Base-by-base conservation (phyloP, 2,113 vertebrate genomes). In the Mobula hypostoma region DNA sequence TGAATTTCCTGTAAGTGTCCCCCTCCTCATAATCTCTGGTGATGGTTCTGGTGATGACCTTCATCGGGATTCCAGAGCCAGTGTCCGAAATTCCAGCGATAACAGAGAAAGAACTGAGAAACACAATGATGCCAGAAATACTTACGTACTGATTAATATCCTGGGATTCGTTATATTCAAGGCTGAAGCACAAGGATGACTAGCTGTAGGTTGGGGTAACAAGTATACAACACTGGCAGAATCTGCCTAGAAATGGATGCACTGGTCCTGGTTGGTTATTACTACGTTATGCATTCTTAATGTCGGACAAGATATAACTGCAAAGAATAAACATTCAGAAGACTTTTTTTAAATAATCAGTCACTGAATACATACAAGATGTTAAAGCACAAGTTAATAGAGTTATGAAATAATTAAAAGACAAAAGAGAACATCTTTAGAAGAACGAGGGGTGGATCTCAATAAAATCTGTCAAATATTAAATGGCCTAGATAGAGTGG, bases 11-110 rank as follows among this genome's bases (percentile, higher is more conserved):
- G 70, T 93, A 32, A 63, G 15, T 19, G 15, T 48, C 56, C 70
- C 91, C 56, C 40, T 74, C 36, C 27, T 56, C 70, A 32, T 93
- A 56, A 92, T 72, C 90, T 66, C 90, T 29, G 61, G 32, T 70
- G 72, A 93, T 93, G 68, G 70, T 15, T 74, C 91, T 15, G 36
- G 68, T 93, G 91, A 93, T 68, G 56, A 93, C 32, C 91, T 74
- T 93, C 74, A 70, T 93, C 91, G 21, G 61, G 15, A 70, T 91
- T 32, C 61, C 29, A 36, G 70, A 93, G 21, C 91, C 68, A 93
- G 91, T 15, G 68, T 74, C 91, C 74, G 68, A 93, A 40, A 93
- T 93, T 74, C 91, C 91, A 93, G 91, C 48, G 68, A 48, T 93
- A 93, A 93, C 72, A 40, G 32, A 56, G 68, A 76, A 56, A 74